Conservation (phyloP, 2,888 invertebrate genomes). For the Erannis defoliaria region DNA sequence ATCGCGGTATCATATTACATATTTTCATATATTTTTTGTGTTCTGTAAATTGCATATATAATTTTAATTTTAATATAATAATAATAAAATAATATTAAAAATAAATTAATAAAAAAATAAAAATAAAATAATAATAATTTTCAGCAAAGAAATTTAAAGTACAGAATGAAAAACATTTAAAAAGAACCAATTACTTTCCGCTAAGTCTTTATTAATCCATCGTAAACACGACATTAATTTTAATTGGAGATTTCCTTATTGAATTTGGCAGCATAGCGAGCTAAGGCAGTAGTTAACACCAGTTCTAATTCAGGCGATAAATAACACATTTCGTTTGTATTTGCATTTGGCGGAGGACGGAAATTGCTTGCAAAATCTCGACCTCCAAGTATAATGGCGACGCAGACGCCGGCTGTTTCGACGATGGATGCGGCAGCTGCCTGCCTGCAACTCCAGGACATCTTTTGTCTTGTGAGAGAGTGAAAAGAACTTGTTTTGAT, state of each 20-base stretch:
- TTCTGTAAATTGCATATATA: too few species aligned
- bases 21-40: too few species aligned
- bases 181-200: neutral
- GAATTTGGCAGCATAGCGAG: constrained; percentile 21
- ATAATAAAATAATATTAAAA: too few species aligned
- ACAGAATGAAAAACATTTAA: neutral
- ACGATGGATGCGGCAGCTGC: constrained; percentile 18
- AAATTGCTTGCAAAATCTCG: constrained; percentile 80
- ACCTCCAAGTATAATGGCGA: constrained; percentile 59
- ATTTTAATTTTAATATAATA: too few species aligned
- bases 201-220: neutral
- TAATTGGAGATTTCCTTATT: constrained; percentile 14
- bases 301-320: constrained; percentile 78
- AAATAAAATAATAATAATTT: too few species aligned
- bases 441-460: too few species aligned
- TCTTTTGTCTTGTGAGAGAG: too few species aligned
- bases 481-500: too few species aligned
- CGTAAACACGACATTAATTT: constrained; percentile 1
- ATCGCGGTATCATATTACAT: too few species aligned
- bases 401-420: neutral
- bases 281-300: constrained; percentile 59
- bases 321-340: constrained; percentile 80
- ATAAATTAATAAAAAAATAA: too few species aligned
- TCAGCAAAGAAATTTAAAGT: too few species aligned
- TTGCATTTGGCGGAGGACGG: constrained; percentile 77